Evolutionary conservation across 2,888 invertebrate species (phyloP).

Genomic region (Epirrhoe tristata): DNA sequence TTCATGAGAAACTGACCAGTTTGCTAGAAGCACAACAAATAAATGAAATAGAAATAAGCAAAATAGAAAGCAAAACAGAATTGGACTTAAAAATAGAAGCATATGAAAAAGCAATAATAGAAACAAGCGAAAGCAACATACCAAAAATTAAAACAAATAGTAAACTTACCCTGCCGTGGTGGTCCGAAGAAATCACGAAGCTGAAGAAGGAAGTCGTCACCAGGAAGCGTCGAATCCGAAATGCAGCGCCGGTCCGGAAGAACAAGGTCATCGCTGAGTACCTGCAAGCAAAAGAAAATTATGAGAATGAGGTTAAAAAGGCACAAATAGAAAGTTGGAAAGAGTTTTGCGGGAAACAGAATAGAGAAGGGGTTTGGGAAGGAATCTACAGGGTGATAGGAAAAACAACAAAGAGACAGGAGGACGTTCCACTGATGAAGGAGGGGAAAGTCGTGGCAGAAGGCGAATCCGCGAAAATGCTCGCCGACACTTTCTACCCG

Average conservation of each 20-base stretch:
- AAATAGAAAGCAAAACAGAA: conserved; percentile 3
- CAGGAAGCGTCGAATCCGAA: conserved; percentile 6
- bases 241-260: conserved; percentile 17
- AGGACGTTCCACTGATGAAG: conserved; percentile 11
- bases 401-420: conserved; percentile 6
- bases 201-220: conserved; percentile 31
- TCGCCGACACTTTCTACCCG: too few species aligned
- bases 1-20: conserved; percentile 32
- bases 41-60: conserved; percentile 12
- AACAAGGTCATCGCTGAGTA: conserved; percentile 10
- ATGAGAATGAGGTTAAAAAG: conserved; percentile 30
- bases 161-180: conserved; percentile 29
- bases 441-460: too few species aligned
- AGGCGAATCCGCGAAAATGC: too few species aligned
- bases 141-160: conserved; percentile 11
- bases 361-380: conserved; percentile 30
- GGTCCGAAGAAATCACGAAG: conserved; percentile 13
- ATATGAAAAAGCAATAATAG: conserved; percentile 9
- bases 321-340: conserved; percentile 42
- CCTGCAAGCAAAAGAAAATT: conserved; percentile 15
- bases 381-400: conserved; percentile 28
- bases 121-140: conserved; percentile 13
- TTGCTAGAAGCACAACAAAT: conserved; percentile 24
- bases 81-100: too few species aligned
- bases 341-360: conserved; percentile 31